Conservation (phyloP, 2,113 vertebrate genomes). For the Anolis sagrei region DNA sequence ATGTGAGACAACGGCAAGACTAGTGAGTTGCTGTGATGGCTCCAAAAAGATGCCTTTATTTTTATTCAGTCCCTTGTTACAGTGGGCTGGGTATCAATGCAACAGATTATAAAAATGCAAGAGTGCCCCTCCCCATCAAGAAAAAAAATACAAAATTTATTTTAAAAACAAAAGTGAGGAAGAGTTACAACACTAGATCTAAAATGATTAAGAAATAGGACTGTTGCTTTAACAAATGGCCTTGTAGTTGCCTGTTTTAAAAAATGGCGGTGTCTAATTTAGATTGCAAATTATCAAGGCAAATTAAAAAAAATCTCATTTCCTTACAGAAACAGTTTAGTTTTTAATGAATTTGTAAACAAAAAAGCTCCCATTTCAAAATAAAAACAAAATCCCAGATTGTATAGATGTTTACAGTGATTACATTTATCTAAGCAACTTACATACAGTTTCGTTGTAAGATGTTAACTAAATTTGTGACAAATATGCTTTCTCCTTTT, state of each 20-base stretch:
- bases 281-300: constrained; percentile 79
- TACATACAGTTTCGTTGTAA: constrained; percentile 90
- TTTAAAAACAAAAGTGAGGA: constrained; percentile 76
- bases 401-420: constrained; percentile 89
- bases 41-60: constrained; percentile 67
- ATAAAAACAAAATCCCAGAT: constrained; percentile 86
- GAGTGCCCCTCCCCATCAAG: constrained; percentile 75
- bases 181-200: constrained; percentile 76
- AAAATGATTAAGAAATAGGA: constrained; percentile 78
- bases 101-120: constrained; percentile 73
- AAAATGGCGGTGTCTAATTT: constrained; percentile 78
- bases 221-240: constrained; percentile 76
- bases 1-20: constrained; percentile 58
- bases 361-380: constrained; percentile 85
- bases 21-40: constrained; percentile 57
- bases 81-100: constrained; percentile 74
- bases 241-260: constrained; percentile 70
- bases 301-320: constrained; percentile 76
- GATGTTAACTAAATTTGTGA: constrained; percentile 90
- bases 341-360: constrained; percentile 89
- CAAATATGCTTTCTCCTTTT: constrained; percentile 88
- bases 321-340: constrained; percentile 84
- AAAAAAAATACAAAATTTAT: constrained; percentile 74
- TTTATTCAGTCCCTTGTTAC: constrained; percentile 57
- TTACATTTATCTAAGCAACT: constrained; percentile 92